These are phyloP conservation scores for Neogobius melanostomus DNA, from an alignment of 2,113 vertebrate genomes.

Conservation along the genomic window DNA sequence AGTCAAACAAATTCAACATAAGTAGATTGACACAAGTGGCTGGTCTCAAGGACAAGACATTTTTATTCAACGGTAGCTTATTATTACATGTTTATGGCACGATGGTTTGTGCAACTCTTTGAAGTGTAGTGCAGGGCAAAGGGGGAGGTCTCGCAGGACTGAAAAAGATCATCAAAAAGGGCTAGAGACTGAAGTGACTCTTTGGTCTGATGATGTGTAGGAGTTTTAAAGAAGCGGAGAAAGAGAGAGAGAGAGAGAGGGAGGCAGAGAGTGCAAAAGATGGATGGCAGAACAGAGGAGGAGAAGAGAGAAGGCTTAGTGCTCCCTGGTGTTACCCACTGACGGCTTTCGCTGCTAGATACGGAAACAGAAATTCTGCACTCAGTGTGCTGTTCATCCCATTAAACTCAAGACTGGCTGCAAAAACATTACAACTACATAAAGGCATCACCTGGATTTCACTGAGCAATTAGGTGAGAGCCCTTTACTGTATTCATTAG, in stretches of 20 bases:
- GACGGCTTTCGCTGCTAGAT: not conserved
- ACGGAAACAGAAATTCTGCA: not conserved
- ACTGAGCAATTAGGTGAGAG: too few species aligned
- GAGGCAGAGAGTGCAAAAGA: too few species aligned
- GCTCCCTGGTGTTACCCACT: not conserved
- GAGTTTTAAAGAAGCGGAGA: slow-evolving; percentile 26
- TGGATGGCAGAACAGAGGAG: not conserved
- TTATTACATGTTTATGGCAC: not conserved
- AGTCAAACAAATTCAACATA: not conserved
- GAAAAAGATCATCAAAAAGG: slow-evolving; percentile 23
- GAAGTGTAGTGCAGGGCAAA: not conserved
- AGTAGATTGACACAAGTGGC: not conserved
- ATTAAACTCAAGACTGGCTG: too few species aligned
- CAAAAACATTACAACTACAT: too few species aligned
- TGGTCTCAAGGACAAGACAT: not conserved
- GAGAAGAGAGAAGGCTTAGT: slow-evolving; percentile 3
- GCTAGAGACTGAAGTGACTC: slow-evolving; percentile 30
- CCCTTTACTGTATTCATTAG: too few species aligned
- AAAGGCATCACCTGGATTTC: too few species aligned
- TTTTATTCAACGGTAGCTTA: not conserved
- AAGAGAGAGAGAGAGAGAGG: slow-evolving; percentile 10
- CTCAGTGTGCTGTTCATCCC: slow-evolving; percentile 1
- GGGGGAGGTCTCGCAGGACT: slow-evolving; percentile 15
- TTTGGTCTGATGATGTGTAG: slow-evolving; percentile 21
- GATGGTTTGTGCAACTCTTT: slow-evolving; percentile 3